Base-by-base conservation (phyloP, 2,888 invertebrate species). In the Diabrotica balteata region DNA sequence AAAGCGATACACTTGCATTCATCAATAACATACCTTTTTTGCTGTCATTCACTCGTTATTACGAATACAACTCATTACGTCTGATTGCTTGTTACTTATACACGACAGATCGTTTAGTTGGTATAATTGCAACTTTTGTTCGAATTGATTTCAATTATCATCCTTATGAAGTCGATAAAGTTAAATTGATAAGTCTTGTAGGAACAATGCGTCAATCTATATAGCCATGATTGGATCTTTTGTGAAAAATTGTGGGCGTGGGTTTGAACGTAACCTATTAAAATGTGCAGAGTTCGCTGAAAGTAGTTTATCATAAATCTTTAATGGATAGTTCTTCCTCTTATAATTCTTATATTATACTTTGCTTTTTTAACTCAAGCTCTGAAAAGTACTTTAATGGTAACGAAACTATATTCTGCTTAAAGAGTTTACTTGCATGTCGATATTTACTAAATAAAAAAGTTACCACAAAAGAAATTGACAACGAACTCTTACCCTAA, bases 211-310 rank as follows among this genome's bases (percentile, higher is more conserved):
- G 53, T 59, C 53, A 67, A 67, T 63, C 54, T 63, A 32, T 11
- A 63, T 43, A 55, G 54, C 63, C 63, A 55, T 59, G 67, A 63
- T 63, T 55, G 63, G 45, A 58, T 57, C 32, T 63, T 59, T 63
- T 50, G 47, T 55, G 63, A 63, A 67, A 67, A 67, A 67, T 63
- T 47, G 67, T 63, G 67, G 67, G 60, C 17, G 60, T 52, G 60
- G 45, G 45, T 53, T 22, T n/a, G n/a, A 50, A n/a, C 10, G 8
- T 50, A 45, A 52, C 10, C 60, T 45, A 60, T 52, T 52, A 44
- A 45, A 52, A 17, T 22, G 11, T 17, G 17, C 55, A 55, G 55
- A 0, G 32, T 32, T 32, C 32, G 1, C 32, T 32, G 32, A 32
- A 32, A 32, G 32, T 32, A 32, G 32, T 32, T 32, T 32, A 32